Evolutionary conservation across 92 coral and sea anemone genomes (phyloP).

Genomic region (Zoanthus gigantus): DNA sequence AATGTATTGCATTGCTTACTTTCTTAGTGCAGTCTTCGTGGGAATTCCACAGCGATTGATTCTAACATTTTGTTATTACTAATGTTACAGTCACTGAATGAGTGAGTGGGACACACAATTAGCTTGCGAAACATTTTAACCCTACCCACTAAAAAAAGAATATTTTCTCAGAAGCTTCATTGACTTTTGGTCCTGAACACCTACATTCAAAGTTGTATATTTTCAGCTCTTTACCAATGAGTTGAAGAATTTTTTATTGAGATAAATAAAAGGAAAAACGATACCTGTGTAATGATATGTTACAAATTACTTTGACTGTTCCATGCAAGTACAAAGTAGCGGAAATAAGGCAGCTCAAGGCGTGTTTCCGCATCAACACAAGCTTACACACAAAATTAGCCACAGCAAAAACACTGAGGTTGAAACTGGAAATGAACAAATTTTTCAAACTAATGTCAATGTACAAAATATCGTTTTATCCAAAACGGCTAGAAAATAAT

Average conservation of each 20-base stretch:
- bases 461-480: neutral
- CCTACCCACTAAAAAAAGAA: neutral
- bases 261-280: no score
- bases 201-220: no score
- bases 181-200: neutral
- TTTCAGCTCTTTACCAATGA: no score
- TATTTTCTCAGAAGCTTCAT: neutral
- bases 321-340: neutral
- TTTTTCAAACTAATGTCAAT: neutral
- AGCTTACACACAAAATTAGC: neutral
- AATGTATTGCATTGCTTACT: neutral
- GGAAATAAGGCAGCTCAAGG: no score
- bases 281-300: no score
- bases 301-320: neutral
- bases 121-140: neutral
- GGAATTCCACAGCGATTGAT: neutral
- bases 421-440: neutral
- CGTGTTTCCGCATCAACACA: neutral
- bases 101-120: neutral
- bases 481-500: neutral
- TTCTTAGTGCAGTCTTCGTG: neutral
- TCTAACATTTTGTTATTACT: neutral
- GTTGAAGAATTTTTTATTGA: no score
- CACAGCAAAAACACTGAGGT: neutral
- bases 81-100: no score